phyloP scores from a whole-genome alignment of 2,797 vertebrate genomes.

The Simalia tracyae region DNA sequence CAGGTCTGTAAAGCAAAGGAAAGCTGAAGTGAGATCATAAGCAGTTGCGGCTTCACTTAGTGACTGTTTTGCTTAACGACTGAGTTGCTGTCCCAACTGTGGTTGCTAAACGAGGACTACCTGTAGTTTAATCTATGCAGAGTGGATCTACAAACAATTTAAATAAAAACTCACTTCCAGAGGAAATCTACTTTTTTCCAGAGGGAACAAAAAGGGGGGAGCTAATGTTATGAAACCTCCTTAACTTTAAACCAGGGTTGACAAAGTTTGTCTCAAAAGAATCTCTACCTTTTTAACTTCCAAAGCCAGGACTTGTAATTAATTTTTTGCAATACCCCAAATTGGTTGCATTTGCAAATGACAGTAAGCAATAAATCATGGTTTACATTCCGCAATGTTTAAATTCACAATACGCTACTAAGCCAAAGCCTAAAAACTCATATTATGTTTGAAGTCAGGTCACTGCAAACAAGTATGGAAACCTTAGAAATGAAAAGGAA shows the following conservation, averaged over 20 bases:
- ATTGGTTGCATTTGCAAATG: not conserved
- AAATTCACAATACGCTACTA: not conserved
- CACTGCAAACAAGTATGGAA: not conserved
- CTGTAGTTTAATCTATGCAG: too few species aligned
- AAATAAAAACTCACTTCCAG: not conserved
- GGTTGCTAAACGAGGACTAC: too few species aligned
- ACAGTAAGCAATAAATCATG: not conserved
- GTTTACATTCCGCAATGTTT: not conserved
- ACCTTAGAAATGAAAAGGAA: not conserved
- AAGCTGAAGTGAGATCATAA: too few species aligned
- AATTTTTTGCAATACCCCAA: not conserved
- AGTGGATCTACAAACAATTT: not conserved
- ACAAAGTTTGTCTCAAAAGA: not conserved
- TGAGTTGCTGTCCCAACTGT: too few species aligned
- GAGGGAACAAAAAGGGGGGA: not conserved
- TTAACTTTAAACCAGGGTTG: not conserved
- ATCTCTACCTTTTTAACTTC: not conserved
- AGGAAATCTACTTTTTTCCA: not conserved
- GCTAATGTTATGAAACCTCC: not conserved
- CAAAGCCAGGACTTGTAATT: not conserved
- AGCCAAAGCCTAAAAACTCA: not conserved
- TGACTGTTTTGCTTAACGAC: too few species aligned
- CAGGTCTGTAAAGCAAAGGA: too few species aligned
- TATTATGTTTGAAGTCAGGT: not conserved
- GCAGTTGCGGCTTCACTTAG: too few species aligned